Conservation (phyloP, 2,113 vertebrate species). For the Proterorhinus semilunaris region DNA sequence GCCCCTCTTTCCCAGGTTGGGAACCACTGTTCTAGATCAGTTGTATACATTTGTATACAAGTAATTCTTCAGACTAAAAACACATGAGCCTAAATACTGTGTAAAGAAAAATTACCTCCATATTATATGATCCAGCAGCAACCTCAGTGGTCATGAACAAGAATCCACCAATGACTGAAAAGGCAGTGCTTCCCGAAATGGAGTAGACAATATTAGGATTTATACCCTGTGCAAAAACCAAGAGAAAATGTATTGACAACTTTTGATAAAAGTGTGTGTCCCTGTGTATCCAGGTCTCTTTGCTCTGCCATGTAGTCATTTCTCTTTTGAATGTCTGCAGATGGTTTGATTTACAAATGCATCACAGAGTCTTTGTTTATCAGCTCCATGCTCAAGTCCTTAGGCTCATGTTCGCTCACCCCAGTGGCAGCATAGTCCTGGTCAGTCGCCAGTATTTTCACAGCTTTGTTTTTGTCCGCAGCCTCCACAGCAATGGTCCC, state of each 20-base stretch:
- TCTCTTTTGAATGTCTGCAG: too few relatives aligned
- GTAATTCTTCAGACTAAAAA: too few relatives aligned
- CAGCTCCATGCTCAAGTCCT: too few relatives aligned
- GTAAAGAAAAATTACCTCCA: constrained; percentile 49
- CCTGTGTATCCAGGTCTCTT: too few relatives aligned
- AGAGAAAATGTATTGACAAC: too few relatives aligned
- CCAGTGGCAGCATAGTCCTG: constrained; percentile 43
- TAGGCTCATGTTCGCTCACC: constrained; percentile 49
- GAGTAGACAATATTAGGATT: constrained; percentile 80
- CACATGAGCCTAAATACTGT: too few relatives aligned
- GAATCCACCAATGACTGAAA: constrained; percentile 64
- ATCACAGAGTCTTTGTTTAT: too few relatives aligned
- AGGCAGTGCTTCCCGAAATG: constrained; percentile 62
- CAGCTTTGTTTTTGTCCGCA: constrained; percentile 40
- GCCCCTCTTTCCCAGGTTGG: too few relatives aligned
- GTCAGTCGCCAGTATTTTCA: constrained; percentile 67
- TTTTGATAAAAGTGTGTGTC: too few relatives aligned
- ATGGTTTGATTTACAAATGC: too few relatives aligned
- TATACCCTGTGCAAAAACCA: constrained; percentile 60
- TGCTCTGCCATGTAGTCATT: too few relatives aligned
- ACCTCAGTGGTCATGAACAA: constrained; percentile 67
- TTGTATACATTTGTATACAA: too few relatives aligned
- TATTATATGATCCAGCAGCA: background rate
- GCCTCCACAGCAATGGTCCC: constrained; percentile 69
- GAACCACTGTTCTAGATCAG: background rate